phyloP scores from a whole-genome alignment of 1,140 invertebrate genomes.

The Andrena cerasifolii region DNA sequence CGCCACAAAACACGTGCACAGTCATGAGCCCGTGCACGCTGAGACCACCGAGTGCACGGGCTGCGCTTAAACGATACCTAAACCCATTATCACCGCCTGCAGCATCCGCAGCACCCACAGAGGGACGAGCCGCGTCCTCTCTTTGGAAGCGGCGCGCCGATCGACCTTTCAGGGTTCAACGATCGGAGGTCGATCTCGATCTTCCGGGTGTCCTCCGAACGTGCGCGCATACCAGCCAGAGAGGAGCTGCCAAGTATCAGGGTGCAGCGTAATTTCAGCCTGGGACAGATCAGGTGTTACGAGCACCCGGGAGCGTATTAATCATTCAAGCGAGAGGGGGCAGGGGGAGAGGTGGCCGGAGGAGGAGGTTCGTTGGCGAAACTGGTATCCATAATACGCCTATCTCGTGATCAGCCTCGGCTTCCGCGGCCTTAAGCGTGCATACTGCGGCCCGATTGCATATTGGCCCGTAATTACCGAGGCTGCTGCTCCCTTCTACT shows the following conservation, averaged over 20 bases:
- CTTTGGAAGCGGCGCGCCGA: slow-evolving; percentile 19
- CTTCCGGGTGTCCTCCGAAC: slow-evolving; percentile 58
- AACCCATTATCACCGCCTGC: slow-evolving; percentile 2
- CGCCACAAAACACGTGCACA: slow-evolving; percentile 1
- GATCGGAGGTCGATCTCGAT: slow-evolving; percentile 60
- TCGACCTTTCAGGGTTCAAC: slow-evolving; percentile 58
- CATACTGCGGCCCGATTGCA: slow-evolving; percentile 72
- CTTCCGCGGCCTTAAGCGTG: slow-evolving; percentile 56
- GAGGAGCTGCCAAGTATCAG: slow-evolving; percentile 34
- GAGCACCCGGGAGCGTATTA: slow-evolving; percentile 61
- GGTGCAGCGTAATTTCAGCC: slow-evolving; percentile 64
- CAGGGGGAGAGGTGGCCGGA: slow-evolving; percentile 36
- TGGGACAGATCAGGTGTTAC: slow-evolving; percentile 72
- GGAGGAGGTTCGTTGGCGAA: slow-evolving; percentile 54
- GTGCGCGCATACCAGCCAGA: slow-evolving; percentile 9
- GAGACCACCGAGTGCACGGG: neutral
- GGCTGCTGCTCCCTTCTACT: slow-evolving; percentile 56
- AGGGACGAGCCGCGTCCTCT: neutral
- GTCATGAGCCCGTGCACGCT: neutral
- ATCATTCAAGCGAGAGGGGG: slow-evolving; percentile 59
- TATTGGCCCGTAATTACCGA: slow-evolving; percentile 76
- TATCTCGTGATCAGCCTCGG: slow-evolving; percentile 75
- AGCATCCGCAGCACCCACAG: neutral
- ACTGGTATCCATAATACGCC: slow-evolving; percentile 76
- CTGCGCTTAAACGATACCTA: neutral